Base-by-base conservation (phyloP, 2,888 invertebrate genomes). In the Hydroisotoma schaefferi region DNA sequence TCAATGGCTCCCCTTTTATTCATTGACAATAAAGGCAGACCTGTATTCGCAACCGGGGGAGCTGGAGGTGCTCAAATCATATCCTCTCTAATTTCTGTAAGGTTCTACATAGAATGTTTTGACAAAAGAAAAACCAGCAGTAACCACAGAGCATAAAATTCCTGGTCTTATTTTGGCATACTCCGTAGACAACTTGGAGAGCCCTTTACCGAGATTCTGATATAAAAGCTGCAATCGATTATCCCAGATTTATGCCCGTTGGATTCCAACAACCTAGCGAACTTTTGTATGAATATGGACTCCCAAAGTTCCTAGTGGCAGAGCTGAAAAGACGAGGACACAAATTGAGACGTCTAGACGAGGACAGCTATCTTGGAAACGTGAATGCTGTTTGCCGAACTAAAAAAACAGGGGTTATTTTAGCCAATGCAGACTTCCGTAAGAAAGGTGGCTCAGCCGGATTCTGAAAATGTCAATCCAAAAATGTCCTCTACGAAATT, bases 1-100 rank as follows among this genome's bases (percentile, higher is more conserved):
- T 81, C 81, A 46, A 82, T 82, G 81, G 76, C 77, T 60, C 83
- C 83, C 1, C 71, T 80, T 26, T 76, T 83, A 8, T 74, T 82
- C 38, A 74, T 79, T 12, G 77, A 80, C 66, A 73, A 72, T 18
- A 63, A 72, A 23, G 71, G 73, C 15, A 73, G 77, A 37, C 79
- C 80, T 0, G 73, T 75, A 33, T 73, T 80, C 62, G 78, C 79
- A 2, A 74, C 78, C 8, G 82, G 82, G 3, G 81, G 79, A 2
- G 78, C 81, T 4, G 81, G 82, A 4, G 81, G 82, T 0, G 76
- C 78, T 0, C 75, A 76, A 55, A 82, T 82, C 68, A 78, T 80
- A n/a, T 78, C 81, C 1, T 76, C 80, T 3, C 74, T 78, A 2
- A 68, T 74, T 52, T 68, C 72, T 29, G 74, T 74, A 70, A 61